phyloP scores from a whole-genome alignment of 2,888 invertebrate genomes.

The Suillia variegata region DNA sequence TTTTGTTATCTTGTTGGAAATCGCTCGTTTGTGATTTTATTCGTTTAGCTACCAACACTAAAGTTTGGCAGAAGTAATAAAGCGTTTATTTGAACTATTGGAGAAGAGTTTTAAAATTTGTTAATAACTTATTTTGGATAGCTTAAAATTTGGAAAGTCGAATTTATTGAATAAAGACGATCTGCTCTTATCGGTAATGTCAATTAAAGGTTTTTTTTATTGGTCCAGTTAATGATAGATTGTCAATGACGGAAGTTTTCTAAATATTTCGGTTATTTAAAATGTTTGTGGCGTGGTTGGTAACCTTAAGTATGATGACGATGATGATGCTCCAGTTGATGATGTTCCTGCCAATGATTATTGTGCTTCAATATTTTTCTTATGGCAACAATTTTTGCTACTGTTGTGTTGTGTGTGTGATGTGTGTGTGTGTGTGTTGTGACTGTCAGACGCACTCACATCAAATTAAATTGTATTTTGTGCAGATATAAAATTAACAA shows the following conservation, averaged over 20 bases:
- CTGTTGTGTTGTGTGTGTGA: conserved; percentile 26
- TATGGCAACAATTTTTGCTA: conserved; percentile 34
- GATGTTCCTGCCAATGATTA: conserved; percentile 42
- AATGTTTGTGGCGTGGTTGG: conserved; percentile 17
- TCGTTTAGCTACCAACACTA: no score
- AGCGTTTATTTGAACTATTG: no score
- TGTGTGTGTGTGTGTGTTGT: no score
- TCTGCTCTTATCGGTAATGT: conserved; percentile 49
- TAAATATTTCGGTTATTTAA: no score
- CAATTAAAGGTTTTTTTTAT: conserved; percentile 44
- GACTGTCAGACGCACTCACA: conserved; percentile 48
- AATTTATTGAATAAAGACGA: no score
- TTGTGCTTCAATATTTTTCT: conserved; percentile 53
- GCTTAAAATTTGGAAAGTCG: no score
- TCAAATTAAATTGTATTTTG: conserved; percentile 53
- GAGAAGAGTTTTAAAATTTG: no score
- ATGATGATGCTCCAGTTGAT: conserved; percentile 21
- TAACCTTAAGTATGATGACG: conserved; percentile 16
- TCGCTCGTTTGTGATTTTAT: conserved; percentile 38
- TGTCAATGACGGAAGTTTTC: conserved; percentile 6
- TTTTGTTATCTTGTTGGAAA: conserved; percentile 50
- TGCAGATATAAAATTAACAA: conserved; percentile 48
- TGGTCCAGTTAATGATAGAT: no score
- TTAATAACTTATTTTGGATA: no score
- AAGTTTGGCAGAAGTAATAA: no score